Conservation (phyloP, 2,797 vertebrate genomes). For the Micromesistius poutassou region DNA sequence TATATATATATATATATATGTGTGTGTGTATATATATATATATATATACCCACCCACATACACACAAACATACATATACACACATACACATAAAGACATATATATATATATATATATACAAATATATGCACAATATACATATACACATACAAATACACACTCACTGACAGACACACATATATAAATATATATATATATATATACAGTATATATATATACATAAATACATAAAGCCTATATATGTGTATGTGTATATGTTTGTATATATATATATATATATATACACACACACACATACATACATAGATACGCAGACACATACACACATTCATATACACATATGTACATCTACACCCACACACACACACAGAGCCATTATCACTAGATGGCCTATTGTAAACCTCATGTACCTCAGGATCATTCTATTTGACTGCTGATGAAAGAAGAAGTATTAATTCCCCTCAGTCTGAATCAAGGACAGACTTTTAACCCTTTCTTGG, state of each 20-base stretch:
- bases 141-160: not conserved
- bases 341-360: not conserved
- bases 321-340: not conserved
- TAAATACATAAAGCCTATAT: not conserved
- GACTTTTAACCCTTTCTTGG: slow-evolving; percentile 40
- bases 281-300: not conserved
- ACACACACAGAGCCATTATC: not conserved
- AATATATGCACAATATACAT: not conserved
- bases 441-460: slow-evolving; percentile 57
- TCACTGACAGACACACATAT: slow-evolving; percentile 20
- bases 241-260: not conserved
- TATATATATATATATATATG: slow-evolving; percentile 5
- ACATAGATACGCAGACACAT: not conserved
- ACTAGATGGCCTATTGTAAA: slow-evolving; percentile 6
- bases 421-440: slow-evolving; percentile 51
- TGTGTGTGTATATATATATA: too few relatives aligned
- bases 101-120: not conserved
- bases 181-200: not conserved
- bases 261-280: slow-evolving; percentile 18
- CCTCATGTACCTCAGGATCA: slow-evolving; percentile 38
- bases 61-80: slow-evolving; percentile 6
- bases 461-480: slow-evolving; percentile 53
- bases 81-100: not conserved
- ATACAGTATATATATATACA: slow-evolving; percentile 7
- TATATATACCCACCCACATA: not conserved